Percentiles rank a stretch among this genome's conserved stretches.
Evolutionary conservation across 1,140 invertebrate genomes (phyloP).

Genomic region (Cryptotermes secundus): DNA sequence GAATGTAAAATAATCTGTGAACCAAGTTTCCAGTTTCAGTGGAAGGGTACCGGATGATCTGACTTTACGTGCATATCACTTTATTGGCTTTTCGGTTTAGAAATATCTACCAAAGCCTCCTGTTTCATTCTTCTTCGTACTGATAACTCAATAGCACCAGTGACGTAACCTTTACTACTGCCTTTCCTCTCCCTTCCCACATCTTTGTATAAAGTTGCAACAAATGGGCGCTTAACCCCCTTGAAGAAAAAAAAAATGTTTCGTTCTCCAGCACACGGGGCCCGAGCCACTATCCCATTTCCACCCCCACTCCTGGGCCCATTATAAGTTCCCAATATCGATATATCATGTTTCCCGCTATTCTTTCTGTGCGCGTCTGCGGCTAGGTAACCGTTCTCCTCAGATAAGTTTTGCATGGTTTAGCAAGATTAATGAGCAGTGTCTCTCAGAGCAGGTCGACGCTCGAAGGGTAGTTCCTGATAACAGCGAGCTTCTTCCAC

Average conservation of each 20-base stretch:
- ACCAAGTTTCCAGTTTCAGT: too few relatives aligned
- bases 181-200: constrained; percentile 35
- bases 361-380: neutral
- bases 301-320: constrained; percentile 44
- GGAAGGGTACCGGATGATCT: too few relatives aligned
- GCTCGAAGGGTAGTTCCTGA: neutral
- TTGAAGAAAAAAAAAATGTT: too few relatives aligned
- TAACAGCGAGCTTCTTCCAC: neutral
- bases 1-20: too few relatives aligned
- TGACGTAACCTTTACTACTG: neutral
- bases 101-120: too few relatives aligned
- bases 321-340: constrained; percentile 49
- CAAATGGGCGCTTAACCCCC: constrained; percentile 37
- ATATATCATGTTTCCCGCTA: constrained; percentile 44
- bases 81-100: too few relatives aligned
- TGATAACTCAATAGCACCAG: neutral
- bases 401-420: constrained; percentile 50
- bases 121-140: too few relatives aligned
- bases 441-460: constrained; percentile 41
- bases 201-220: constrained; percentile 41
- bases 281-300: neutral
- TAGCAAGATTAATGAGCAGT: constrained; percentile 49
- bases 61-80: too few relatives aligned
- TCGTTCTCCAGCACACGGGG: constrained; percentile 36
- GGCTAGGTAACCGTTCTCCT: neutral